Conservation (phyloP, 2,797 vertebrate genomes). For the Lepus townsendii region DNA sequence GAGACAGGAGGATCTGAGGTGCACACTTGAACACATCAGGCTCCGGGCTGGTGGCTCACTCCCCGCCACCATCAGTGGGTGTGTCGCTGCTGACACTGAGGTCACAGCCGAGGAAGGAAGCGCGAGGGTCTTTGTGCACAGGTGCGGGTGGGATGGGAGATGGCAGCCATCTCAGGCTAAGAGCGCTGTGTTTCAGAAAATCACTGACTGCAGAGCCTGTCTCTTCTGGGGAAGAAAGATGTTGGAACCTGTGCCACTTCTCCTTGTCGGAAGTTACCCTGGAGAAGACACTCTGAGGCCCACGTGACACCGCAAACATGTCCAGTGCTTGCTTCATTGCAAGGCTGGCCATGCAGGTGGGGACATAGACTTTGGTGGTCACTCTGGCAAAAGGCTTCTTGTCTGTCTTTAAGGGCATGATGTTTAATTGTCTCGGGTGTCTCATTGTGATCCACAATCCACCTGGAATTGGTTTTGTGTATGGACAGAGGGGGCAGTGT, state of each 20-base stretch:
- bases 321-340: neutral
- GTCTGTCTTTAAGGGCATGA: neutral
- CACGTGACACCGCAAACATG: neutral
- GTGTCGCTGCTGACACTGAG: neutral
- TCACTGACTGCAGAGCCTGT: neutral
- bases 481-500: neutral
- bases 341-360: neutral
- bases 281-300: neutral
- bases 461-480: conserved; percentile 1
- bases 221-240: neutral
- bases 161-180: neutral
- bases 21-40: neutral
- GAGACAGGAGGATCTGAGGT: neutral
- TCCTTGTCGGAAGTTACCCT: neutral
- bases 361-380: neutral
- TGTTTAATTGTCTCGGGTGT: conserved; percentile 1
- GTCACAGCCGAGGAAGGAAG: neutral
- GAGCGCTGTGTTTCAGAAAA: neutral
- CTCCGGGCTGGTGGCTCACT: neutral
- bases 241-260: neutral
- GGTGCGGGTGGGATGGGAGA: neutral
- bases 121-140: neutral
- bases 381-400: neutral
- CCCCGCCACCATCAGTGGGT: neutral
- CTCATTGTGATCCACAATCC: neutral